Conservation (phyloP, 2,888 invertebrate genomes). For the Criorhina ranunculi region DNA sequence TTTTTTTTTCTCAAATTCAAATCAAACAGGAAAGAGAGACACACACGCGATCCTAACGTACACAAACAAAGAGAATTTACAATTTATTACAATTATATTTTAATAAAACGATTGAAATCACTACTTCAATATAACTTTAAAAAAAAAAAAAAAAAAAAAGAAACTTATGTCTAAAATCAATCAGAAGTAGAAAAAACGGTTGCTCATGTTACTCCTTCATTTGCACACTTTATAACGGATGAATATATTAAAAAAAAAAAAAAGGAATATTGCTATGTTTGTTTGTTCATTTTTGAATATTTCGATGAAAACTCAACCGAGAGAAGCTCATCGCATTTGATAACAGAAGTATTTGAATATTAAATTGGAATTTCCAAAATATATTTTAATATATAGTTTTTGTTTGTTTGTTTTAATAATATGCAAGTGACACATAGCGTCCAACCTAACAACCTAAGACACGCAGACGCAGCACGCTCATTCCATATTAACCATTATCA, state of each 20-base stretch:
- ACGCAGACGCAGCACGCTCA: constrained; percentile 78
- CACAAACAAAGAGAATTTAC: constrained; percentile 51
- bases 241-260: constrained; percentile 30
- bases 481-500: constrained; percentile 84
- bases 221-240: constrained; percentile 32
- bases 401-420: constrained; percentile 53
- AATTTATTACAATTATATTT: constrained; percentile 58
- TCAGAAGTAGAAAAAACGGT: constrained; percentile 35
- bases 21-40: constrained; percentile 36
- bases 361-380: constrained; percentile 72
- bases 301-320: constrained; percentile 28
- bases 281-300: constrained; percentile 34
- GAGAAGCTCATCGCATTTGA: constrained; percentile 34
- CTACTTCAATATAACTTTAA: constrained; percentile 52
- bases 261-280: not conserved
- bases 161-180: constrained; percentile 45
- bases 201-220: constrained; percentile 9
- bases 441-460: constrained; percentile 73
- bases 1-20: constrained; percentile 24
- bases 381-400: constrained; percentile 48
- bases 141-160: constrained; percentile 19
- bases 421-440: constrained; percentile 76
- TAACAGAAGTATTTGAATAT: constrained; percentile 69
- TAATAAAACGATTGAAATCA: constrained; percentile 59
- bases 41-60: constrained; percentile 51